phyloP scores from a whole-genome alignment of 2,113 vertebrate species.

The Pogona vitticeps region DNA sequence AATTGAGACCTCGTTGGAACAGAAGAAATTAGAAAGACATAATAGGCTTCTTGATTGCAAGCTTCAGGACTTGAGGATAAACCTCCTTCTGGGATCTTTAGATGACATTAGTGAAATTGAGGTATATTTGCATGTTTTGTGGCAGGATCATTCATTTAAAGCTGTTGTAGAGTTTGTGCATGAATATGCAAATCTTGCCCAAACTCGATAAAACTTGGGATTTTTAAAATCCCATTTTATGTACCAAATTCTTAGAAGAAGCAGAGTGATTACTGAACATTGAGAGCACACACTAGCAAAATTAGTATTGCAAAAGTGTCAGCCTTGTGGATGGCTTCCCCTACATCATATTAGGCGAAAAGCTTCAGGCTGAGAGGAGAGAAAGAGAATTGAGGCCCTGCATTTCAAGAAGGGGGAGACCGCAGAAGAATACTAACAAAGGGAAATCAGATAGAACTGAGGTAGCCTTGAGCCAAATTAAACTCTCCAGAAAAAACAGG shows the following conservation, averaged over 20 bases:
- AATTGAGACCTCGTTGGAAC: slow-evolving; percentile 84
- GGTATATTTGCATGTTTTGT: slow-evolving; percentile 70
- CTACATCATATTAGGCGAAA: neutral
- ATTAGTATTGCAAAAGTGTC: slow-evolving; percentile 15
- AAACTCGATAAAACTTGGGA: neutral
- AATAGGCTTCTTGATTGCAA: slow-evolving; percentile 91
- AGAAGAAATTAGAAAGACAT: slow-evolving; percentile 82
- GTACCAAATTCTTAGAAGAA: neutral
- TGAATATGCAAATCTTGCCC: neutral
- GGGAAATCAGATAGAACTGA: neutral
- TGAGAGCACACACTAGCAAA: neutral
- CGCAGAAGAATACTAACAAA: neutral
- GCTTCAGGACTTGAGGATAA: slow-evolving; percentile 82
- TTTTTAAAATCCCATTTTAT: neutral
- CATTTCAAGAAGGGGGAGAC: neutral
- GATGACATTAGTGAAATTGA: slow-evolving; percentile 88
- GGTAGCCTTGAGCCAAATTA: neutral
- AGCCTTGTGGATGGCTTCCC: rapidly evolving
- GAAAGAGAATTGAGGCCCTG: neutral
- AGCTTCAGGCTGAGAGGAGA: neutral
- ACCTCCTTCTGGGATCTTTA: slow-evolving; percentile 81
- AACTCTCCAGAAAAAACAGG: too few relatives aligned
- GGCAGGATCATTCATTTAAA: neutral
- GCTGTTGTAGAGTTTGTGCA: neutral
- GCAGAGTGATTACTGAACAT: neutral